Percentiles rank a stretch among this genome's conserved stretches.
Evolutionary conservation across 1,140 invertebrate species (phyloP).

Genomic region (Heliconius eleuchia): DNA sequence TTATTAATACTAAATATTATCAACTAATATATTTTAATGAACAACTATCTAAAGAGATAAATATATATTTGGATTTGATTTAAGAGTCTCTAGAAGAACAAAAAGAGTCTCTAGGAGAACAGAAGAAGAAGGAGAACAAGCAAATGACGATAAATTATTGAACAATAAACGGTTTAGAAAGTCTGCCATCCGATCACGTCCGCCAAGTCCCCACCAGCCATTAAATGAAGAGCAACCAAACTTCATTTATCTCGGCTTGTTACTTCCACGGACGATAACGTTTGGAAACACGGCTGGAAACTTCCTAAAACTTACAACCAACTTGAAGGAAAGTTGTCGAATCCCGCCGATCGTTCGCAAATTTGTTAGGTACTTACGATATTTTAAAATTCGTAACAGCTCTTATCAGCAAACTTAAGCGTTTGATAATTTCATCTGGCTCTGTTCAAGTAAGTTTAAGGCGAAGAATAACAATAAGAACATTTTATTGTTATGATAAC

Average conservation of each 20-base stretch:
- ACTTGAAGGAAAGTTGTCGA: slow-evolving; percentile 71
- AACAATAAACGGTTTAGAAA: slow-evolving; percentile 34
- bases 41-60: too few species aligned
- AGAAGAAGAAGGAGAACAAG: too few species aligned
- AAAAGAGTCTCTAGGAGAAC: too few species aligned
- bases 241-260: slow-evolving; percentile 78
- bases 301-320: slow-evolving; percentile 61
- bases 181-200: slow-evolving; percentile 58
- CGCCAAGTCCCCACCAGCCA: slow-evolving; percentile 66
- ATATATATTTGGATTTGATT: too few species aligned
- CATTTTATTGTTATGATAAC: slow-evolving; percentile 32
- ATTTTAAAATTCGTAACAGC: slow-evolving; percentile 69
- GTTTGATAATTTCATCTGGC: slow-evolving; percentile 31
- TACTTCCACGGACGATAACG: slow-evolving; percentile 74
- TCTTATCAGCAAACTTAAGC: slow-evolving; percentile 57
- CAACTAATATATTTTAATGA: too few species aligned
- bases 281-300: slow-evolving; percentile 69
- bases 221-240: slow-evolving; percentile 78
- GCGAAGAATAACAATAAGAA: slow-evolving; percentile 21
- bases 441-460: slow-evolving; percentile 10
- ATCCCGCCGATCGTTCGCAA: slow-evolving; percentile 75
- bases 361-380: slow-evolving; percentile 71
- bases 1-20: too few species aligned
- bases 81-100: too few species aligned
- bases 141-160: slow-evolving; percentile 14